Conservation (phyloP, 2,888 invertebrate species). For the Suillia variegata region DNA sequence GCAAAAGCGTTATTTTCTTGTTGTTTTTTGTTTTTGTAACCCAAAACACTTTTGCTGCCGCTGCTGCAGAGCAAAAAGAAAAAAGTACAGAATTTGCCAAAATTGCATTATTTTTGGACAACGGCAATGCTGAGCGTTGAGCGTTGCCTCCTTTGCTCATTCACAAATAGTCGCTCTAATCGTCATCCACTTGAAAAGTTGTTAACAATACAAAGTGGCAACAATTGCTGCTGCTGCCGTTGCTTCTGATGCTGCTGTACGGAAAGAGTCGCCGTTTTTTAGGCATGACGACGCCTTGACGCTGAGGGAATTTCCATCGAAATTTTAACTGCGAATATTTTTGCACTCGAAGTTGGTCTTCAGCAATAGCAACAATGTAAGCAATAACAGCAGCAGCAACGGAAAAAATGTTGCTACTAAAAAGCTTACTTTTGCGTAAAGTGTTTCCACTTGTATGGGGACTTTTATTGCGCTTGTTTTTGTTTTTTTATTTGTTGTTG, state of each 20-base stretch:
- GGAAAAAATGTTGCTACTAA: slow-evolving; percentile 24
- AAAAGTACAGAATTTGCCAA: slow-evolving; percentile 8
- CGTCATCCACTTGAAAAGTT: slow-evolving; percentile 31
- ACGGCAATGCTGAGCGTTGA: not conserved
- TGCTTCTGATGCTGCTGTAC: too few relatives aligned
- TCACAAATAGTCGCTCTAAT: slow-evolving; percentile 22
- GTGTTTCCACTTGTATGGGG: slow-evolving; percentile 12
- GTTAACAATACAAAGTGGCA: slow-evolving; percentile 21
- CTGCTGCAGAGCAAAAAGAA: too few relatives aligned
- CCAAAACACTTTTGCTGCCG: not conserved
- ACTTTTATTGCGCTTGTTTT: not conserved
- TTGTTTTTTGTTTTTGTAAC: slow-evolving; percentile 7
- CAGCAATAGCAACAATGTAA: not conserved
- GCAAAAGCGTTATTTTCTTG: not conserved
- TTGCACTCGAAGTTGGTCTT: slow-evolving; percentile 14
- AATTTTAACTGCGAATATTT: slow-evolving; percentile 17
- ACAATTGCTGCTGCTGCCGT: not conserved
- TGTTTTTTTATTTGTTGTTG: not conserved
- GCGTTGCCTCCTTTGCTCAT: slow-evolving; percentile 8
- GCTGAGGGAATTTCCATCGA: slow-evolving; percentile 6
- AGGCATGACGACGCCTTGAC: too few relatives aligned
- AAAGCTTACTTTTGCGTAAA: slow-evolving; percentile 23
- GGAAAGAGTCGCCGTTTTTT: slow-evolving; percentile 2
- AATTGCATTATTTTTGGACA: slow-evolving; percentile 21
- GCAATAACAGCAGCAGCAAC: slow-evolving; percentile 1